Evolutionary conservation across 2,113 vertebrate genomes (phyloP).

Genomic region (Probosciger aterrimus): DNA sequence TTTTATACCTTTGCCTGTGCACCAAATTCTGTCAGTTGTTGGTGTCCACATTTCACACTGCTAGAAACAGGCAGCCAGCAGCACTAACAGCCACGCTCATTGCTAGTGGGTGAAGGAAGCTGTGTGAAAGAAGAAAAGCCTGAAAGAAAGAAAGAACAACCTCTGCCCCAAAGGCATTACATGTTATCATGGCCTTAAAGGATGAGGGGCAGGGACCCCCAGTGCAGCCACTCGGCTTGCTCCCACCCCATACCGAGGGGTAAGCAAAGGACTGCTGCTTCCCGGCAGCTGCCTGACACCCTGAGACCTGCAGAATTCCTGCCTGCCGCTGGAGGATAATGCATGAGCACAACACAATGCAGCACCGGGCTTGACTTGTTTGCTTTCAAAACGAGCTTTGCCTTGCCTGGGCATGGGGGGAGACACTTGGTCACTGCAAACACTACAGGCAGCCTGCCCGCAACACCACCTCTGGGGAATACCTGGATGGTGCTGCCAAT

Average conservation of each 20-base stretch:
- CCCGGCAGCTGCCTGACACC: not conserved
- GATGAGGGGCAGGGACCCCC: not conserved
- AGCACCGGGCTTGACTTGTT: not conserved
- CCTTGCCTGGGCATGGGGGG: accelerated
- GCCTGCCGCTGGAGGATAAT: not conserved
- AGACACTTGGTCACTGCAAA: not conserved
- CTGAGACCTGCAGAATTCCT: accelerated
- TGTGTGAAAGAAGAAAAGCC: not conserved
- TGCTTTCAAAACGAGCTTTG: not conserved
- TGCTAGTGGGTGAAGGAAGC: not conserved
- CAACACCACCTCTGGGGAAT: not conserved
- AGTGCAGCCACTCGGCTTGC: not conserved
- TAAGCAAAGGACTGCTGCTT: not conserved
- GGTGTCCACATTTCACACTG: not conserved
- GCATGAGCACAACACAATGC: accelerated
- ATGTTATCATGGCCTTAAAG: not conserved
- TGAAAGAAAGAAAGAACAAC: not conserved
- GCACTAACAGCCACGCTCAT: not conserved
- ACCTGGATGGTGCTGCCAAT: not conserved
- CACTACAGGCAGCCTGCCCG: not conserved
- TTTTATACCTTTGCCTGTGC: not conserved
- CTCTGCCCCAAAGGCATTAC: not conserved
- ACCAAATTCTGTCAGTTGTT: accelerated
- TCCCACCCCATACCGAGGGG: accelerated
- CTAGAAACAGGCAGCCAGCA: not conserved